Evolutionary conservation across 2,888 invertebrate species (phyloP).

Genomic region (Sphinx pinastri): DNA sequence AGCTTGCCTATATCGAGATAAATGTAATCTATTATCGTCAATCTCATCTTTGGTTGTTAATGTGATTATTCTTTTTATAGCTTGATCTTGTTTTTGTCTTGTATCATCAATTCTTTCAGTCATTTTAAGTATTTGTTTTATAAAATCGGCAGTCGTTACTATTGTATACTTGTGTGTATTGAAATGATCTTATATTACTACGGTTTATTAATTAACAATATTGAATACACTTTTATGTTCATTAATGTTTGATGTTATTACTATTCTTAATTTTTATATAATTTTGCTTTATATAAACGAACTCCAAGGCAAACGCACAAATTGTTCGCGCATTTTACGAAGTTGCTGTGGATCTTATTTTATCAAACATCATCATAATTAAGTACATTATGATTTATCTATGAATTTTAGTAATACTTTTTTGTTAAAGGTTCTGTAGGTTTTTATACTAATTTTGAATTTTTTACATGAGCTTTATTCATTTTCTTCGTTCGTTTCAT

Average conservation of each 20-base stretch:
- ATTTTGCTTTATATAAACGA: not conserved
- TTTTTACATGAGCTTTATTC: no score
- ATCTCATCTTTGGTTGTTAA: not conserved
- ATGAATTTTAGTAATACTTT: not conserved
- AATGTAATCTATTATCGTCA: not conserved
- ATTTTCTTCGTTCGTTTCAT: no score
- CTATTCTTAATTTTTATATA: not conserved
- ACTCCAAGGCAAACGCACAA: not conserved
- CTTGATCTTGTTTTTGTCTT: not conserved
- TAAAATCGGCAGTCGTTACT: no score
- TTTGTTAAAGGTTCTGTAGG: no score
- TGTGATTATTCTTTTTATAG: not conserved
- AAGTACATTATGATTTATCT: not conserved
- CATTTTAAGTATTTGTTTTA: no score
- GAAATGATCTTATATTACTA: no score
- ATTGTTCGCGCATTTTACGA: not conserved
- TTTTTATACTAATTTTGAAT: no score
- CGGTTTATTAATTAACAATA: no score
- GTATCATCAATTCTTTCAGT: no score
- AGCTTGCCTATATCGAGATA: not conserved
- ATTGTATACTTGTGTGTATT: no score
- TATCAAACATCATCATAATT: not conserved
- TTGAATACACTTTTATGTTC: not conserved
- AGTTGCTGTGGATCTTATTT: not conserved
- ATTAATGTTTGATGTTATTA: not conserved